Evolutionary conservation across 2,797 vertebrate species (phyloP).

Genomic region (Gila robusta): DNA sequence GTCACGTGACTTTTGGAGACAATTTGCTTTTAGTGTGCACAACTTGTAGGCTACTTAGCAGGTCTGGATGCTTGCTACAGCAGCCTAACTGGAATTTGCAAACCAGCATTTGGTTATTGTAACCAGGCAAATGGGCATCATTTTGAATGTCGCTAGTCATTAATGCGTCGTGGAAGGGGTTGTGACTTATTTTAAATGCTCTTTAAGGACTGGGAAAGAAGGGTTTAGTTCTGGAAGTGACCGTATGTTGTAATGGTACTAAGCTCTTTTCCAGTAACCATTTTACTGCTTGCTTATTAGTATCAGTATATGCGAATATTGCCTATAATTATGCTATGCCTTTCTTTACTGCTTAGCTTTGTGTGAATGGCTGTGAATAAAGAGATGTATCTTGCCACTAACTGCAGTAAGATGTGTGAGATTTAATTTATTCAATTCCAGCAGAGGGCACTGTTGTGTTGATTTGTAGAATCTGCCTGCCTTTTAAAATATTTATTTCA

Average conservation of each 20-base stretch:
- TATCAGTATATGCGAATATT: background rate
- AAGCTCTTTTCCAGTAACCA: background rate
- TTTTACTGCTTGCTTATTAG: background rate
- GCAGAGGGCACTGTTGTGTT: conserved; percentile 24
- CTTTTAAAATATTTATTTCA: background rate
- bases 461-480: background rate
- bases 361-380: background rate
- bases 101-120: background rate
- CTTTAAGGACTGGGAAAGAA: background rate
- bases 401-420: background rate
- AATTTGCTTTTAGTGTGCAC: background rate
- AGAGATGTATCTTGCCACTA: background rate
- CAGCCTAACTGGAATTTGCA: background rate
- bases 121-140: background rate
- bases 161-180: background rate
- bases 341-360: background rate
- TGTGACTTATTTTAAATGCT: background rate
- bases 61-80: background rate
- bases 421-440: background rate
- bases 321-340: background rate
- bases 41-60: background rate
- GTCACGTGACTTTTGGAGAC: background rate
- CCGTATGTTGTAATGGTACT: background rate
- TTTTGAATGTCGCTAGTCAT: no score
- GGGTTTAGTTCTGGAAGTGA: background rate